Conservation (phyloP, 2,888 invertebrate species). For the Cenopis cana region DNA sequence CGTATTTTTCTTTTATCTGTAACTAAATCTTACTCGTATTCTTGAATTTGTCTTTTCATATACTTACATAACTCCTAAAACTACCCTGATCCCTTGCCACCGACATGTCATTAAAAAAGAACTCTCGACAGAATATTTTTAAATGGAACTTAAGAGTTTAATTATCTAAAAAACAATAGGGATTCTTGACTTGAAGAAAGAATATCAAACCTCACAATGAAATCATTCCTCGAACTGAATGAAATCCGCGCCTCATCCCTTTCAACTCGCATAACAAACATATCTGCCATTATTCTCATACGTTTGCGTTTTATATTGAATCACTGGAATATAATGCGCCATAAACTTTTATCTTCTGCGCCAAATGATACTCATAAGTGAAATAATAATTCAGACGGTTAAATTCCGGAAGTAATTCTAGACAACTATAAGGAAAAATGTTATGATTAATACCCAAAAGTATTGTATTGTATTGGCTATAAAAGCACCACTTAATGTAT, state of each 20-base stretch:
- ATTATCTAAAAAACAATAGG: not conserved
- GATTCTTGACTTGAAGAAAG: not conserved
- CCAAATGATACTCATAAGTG: constrained; percentile 43
- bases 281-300: constrained; percentile 31
- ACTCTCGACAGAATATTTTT: too few species aligned
- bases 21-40: too few species aligned
- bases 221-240: not conserved
- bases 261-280: not conserved
- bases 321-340: constrained; percentile 44
- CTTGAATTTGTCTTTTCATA: too few species aligned
- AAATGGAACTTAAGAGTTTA: constrained; percentile 4
- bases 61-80: too few species aligned
- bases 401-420: constrained; percentile 25
- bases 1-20: too few species aligned
- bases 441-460: not conserved
- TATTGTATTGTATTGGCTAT: not conserved
- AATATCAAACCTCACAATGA: constrained; percentile 1
- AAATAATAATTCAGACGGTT: constrained; percentile 39
- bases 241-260: not conserved
- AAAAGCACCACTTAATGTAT: constrained; percentile 4
- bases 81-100: too few species aligned
- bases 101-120: too few species aligned
- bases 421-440: constrained; percentile 16
- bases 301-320: constrained; percentile 41
- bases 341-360: constrained; percentile 43